phyloP scores from a whole-genome alignment of 2,888 invertebrate species.

The Limenitis camilla region DNA sequence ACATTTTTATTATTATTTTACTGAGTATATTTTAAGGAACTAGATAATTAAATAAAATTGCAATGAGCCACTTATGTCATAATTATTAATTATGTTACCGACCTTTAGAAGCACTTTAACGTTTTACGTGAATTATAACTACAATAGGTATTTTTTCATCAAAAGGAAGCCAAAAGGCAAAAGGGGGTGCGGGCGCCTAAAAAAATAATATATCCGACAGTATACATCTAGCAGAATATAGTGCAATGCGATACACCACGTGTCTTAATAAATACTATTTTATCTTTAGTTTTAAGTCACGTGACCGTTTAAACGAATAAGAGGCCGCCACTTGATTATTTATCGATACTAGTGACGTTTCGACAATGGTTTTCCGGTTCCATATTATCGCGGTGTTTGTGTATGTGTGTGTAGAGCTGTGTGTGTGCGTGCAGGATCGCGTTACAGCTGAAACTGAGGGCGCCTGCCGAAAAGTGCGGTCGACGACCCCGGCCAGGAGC shows the following conservation, averaged over 20 bases:
- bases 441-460: conserved; percentile 72
- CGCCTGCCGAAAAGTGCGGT: conserved; percentile 72
- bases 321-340: conserved; percentile 26
- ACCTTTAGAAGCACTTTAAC: no score
- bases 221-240: background rate
- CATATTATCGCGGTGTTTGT: conserved; percentile 18
- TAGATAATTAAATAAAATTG: no score
- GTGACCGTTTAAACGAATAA: conserved; percentile 20
- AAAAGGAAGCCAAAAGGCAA: no score
- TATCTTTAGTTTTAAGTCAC: conserved; percentile 20
- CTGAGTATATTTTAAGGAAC: no score
- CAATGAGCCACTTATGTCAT: no score
- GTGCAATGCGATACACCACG: conserved; percentile 9
- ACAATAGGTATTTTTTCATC: no score
- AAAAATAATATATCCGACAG: background rate
- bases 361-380: conserved; percentile 44
- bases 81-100: no score
- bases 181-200: background rate
- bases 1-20: no score
- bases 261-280: conserved; percentile 17
- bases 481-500: conserved; percentile 67
- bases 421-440: conserved; percentile 62
- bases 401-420: conserved; percentile 25
- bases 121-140: no score
- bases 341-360: conserved; percentile 38